Base-by-base conservation (phyloP, 30 jellyfish, hydroid and myxozoan genomes). In the Sanderia malayensis region DNA sequence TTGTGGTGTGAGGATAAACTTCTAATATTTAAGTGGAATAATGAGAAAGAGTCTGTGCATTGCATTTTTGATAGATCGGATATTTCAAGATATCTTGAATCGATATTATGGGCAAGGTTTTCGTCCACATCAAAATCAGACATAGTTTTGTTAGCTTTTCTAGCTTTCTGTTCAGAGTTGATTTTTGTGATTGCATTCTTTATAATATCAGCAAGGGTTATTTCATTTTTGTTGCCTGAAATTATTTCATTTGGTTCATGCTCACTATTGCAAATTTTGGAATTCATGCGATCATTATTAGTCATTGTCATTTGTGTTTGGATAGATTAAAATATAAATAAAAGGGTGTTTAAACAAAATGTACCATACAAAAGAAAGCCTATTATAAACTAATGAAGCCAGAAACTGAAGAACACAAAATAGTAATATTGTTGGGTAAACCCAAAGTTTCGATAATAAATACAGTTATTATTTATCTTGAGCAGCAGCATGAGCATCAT, bases 31-130 rank as follows among this genome's bases (percentile, higher is more conserved):
- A 41, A 41, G 55, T 41, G 15, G 55, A 41, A 41, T 41, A 41
- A 41, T 41, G 55, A 41, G 55, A 41, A 41, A 41, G 55, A 41
- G 55, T 41, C 55, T 41, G 55, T 41, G 55, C 55, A 41, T 41
- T 41, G 55, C 55, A 41, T 41, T 15, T 41, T 41, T 41, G 55
- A 41, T 41, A 41, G 15, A 41, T 41, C 55, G 55, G 55, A 41
- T 41, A 41, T 41, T 41, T 41, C 55, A 41, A 41, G 55, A 41
- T 41, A 41, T 41, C 55, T 41, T 41, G 55, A 41, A 41, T 41
- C 55, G 11, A 41, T 41, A 6, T 41, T 41, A 41, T 41, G 55
- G 55, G 55, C 55, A 41, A 41, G 55, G 55, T 41, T 41, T 41
- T 41, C 55, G 55, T 41, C 55, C 55, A 41, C 55, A 41, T 41